A percentile compares a stretch with the other conserved stretches of the same genome.
phyloP scores from a whole-genome alignment of 2,113 vertebrate genomes.

The Recurvirostra avosetta region DNA sequence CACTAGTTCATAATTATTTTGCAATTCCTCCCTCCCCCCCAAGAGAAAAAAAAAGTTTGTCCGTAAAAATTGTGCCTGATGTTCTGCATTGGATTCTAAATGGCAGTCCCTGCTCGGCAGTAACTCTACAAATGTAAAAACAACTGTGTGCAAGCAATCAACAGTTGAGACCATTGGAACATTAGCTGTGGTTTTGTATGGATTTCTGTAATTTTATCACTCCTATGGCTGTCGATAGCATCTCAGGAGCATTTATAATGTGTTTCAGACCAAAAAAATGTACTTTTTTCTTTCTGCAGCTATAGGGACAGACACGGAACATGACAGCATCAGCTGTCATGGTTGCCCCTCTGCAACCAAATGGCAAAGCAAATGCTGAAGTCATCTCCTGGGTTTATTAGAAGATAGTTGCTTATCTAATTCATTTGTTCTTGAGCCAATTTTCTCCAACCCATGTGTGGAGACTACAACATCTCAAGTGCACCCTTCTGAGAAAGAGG shows the following conservation, averaged over 20 bases:
- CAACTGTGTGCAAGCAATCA: neutral
- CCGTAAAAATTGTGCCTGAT: neutral
- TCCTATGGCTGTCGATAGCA: neutral
- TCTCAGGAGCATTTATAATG: neutral
- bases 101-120: neutral
- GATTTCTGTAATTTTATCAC: neutral
- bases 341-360: neutral
- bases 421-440: neutral
- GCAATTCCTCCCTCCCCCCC: neutral
- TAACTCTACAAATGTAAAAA: neutral
- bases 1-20: neutral
- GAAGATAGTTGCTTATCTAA: neutral
- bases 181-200: neutral
- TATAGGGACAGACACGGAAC: neutral
- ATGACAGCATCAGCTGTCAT: neutral
- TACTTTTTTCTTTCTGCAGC: neutral
- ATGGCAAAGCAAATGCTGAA: neutral
- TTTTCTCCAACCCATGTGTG: neutral
- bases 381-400: neutral
- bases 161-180: neutral
- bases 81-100: neutral
- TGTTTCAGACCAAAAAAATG: neutral
- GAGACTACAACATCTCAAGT: neutral
- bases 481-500: neutral
- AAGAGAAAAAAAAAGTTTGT: neutral